A percentile compares a stretch with the other conserved stretches of the same genome.
Conservation (phyloP, 2,113 vertebrate species). For the Melozone crissalis region DNA sequence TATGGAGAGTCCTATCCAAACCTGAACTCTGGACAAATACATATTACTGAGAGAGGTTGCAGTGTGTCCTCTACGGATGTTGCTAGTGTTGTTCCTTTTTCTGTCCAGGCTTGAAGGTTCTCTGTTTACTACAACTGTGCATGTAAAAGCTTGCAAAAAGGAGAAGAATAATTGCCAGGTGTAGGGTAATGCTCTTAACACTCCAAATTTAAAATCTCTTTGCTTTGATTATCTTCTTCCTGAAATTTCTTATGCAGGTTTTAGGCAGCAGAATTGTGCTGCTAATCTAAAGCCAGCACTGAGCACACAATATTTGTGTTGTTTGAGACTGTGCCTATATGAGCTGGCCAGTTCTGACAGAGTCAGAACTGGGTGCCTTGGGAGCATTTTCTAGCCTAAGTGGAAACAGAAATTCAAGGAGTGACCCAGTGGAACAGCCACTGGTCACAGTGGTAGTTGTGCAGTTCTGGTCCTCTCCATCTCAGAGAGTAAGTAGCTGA, state of each 20-base stretch:
- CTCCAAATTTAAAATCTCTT: not conserved
- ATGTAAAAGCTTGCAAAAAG: not conserved
- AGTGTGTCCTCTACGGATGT: not conserved
- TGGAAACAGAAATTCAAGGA: not conserved
- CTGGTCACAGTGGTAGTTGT: too few species aligned
- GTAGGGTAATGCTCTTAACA: not conserved
- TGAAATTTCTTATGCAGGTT: not conserved
- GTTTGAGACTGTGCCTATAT: not conserved
- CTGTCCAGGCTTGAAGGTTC: not conserved
- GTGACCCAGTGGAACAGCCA: not conserved
- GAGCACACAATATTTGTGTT: not conserved
- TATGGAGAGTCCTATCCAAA: not conserved
- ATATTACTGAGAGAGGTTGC: not conserved
- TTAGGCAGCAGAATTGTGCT: not conserved
- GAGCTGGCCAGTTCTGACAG: not conserved
- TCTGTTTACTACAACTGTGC: not conserved
- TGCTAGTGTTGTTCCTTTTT: not conserved
- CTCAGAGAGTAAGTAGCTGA: not conserved
- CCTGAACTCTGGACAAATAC: not conserved
- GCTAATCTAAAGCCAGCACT: not conserved
- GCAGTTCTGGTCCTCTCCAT: not conserved
- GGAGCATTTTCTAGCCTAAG: not conserved
- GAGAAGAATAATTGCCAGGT: not conserved
- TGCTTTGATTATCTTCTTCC: not conserved
- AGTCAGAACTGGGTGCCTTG: not conserved